A percentile compares a stretch with the other conserved stretches of the same genome.
These are phyloP conservation scores for Sebastes trivittatus DNA, from an alignment of 2,797 vertebrate species.

Conservation along the genomic window DNA sequence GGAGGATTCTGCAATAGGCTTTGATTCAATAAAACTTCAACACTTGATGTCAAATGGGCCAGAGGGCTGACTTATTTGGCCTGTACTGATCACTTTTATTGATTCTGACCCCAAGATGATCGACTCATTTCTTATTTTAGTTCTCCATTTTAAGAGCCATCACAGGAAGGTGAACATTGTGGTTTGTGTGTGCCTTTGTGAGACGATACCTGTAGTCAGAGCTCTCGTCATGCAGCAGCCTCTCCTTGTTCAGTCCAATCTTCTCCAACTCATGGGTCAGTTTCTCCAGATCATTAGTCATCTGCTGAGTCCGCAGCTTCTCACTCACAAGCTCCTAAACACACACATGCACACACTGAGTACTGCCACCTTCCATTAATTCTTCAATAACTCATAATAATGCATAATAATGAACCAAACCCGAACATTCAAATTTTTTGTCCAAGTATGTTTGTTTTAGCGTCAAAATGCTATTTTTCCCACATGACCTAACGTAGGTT, in stretches of 20 bases:
- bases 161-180: background rate
- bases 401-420: background rate
- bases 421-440: too few species aligned
- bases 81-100: background rate
- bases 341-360: background rate
- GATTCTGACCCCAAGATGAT: background rate
- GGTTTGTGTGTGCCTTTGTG: background rate
- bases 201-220: constrained; percentile 90
- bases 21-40: background rate
- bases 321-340: constrained; percentile 95
- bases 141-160: background rate
- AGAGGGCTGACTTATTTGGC: background rate
- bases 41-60: constrained; percentile 1
- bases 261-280: constrained; percentile 97
- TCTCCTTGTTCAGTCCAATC: constrained; percentile 96
- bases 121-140: background rate
- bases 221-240: constrained; percentile 91
- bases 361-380: background rate
- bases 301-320: constrained; percentile 95
- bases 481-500: too few species aligned
- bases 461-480: too few species aligned
- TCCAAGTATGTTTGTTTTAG: too few species aligned
- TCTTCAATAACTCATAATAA: background rate
- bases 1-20: background rate
- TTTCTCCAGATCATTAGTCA: constrained; percentile 97